These are phyloP conservation scores for Arothron firmamentum DNA, from an alignment of 2,113 vertebrate genomes.

Conservation along the genomic window DNA sequence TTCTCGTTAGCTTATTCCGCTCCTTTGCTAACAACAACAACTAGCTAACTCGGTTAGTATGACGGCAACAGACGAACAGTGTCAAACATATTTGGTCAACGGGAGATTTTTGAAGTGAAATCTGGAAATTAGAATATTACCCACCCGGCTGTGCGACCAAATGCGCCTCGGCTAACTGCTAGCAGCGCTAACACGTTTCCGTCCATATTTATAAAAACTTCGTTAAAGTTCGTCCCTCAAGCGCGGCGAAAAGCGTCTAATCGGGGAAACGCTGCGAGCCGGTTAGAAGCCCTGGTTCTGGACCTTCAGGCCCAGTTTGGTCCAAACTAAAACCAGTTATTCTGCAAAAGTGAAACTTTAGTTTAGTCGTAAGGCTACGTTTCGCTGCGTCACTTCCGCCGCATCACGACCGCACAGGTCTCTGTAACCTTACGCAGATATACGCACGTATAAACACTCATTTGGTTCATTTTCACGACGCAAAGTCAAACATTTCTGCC, in stretches of 20 bases:
- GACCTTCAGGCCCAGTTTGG: too few relatives aligned
- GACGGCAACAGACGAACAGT: not conserved
- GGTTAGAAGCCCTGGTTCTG: too few relatives aligned
- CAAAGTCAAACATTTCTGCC: too few relatives aligned
- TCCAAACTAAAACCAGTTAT: slow-evolving; percentile 5
- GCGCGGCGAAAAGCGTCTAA: too few relatives aligned
- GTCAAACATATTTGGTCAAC: not conserved
- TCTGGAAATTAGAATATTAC: not conserved
- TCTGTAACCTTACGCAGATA: too few relatives aligned
- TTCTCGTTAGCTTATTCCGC: slow-evolving; percentile 6
- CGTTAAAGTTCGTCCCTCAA: too few relatives aligned
- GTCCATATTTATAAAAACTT: too few relatives aligned
- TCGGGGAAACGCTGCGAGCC: too few relatives aligned
- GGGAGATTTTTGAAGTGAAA: rapidly evolving
- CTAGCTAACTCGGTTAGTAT: not conserved
- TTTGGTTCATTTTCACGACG: too few relatives aligned
- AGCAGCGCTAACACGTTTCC: slow-evolving; percentile 12
- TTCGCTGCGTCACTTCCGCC: slow-evolving; percentile 17
- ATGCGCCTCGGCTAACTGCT: slow-evolving; percentile 40
- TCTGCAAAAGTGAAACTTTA: slow-evolving; percentile 33
- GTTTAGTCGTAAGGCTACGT: slow-evolving; percentile 30
- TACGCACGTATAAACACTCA: too few relatives aligned
- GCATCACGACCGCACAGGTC: not conserved
- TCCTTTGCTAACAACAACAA: not conserved
- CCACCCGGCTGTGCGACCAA: not conserved